Percentiles rank a stretch among this genome's conserved stretches.
phyloP scores from a whole-genome alignment of 2,888 invertebrate genomes.

The Scotopteryx bipunctaria region DNA sequence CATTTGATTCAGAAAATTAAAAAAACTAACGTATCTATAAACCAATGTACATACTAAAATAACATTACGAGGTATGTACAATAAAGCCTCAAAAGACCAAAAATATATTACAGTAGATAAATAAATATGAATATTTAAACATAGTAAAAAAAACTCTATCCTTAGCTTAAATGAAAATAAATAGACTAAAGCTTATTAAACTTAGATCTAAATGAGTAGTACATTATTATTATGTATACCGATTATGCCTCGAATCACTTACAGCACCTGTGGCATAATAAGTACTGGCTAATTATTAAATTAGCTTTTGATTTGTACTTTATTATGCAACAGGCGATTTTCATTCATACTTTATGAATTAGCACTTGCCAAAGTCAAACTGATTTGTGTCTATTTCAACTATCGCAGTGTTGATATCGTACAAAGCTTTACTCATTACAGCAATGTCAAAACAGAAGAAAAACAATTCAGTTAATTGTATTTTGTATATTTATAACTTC shows the following conservation, averaged over 20 bases:
- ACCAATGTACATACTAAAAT: slow-evolving; percentile 48
- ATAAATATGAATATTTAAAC: slow-evolving; percentile 62
- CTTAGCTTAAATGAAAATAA: slow-evolving; percentile 54
- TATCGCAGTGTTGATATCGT: no score
- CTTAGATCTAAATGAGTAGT: slow-evolving; percentile 74
- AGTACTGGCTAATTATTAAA: background rate
- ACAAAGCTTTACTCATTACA: no score
- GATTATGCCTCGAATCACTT: slow-evolving; percentile 67
- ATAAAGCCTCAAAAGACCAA: slow-evolving; percentile 74
- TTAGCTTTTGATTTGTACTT: slow-evolving; percentile 5
- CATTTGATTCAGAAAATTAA: slow-evolving; percentile 40
- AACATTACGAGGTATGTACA: slow-evolving; percentile 76
- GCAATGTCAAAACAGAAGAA: no score
- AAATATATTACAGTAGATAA: slow-evolving; percentile 63
- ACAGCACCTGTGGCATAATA: background rate
- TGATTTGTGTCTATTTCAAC: background rate
- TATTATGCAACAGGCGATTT: slow-evolving; percentile 4
- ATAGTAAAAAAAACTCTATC: slow-evolving; percentile 45
- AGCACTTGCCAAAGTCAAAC: slow-evolving; percentile 21
- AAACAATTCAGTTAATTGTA: no score
- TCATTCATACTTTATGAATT: slow-evolving; percentile 41
- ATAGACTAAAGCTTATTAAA: slow-evolving; percentile 71
- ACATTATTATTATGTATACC: slow-evolving; percentile 75
- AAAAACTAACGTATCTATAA: slow-evolving; percentile 40
- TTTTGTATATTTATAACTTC: no score